Evolutionary conservation across 2,888 invertebrate species (phyloP).

Genomic region (Alloscopus bannaensis): DNA sequence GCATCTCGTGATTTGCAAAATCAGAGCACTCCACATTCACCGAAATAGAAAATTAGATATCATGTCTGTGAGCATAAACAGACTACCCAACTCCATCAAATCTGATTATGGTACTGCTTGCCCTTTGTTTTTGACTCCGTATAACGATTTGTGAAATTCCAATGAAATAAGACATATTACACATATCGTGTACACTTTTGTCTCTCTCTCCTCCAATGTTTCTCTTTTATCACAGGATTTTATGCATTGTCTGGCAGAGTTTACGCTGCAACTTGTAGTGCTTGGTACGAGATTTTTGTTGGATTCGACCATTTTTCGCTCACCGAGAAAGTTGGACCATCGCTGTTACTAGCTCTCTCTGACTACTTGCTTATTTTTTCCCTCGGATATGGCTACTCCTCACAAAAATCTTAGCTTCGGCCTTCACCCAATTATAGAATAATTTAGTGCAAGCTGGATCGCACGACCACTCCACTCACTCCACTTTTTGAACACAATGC

Average conservation of each 20-base stretch:
- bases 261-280: background rate
- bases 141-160: no score
- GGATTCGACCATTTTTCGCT: background rate
- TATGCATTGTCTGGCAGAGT: slow-evolving; percentile 38
- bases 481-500: background rate
- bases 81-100: no score
- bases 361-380: slow-evolving; percentile 26
- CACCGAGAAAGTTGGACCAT: background rate
- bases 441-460: slow-evolving; percentile 62
- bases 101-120: no score
- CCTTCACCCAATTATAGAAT: slow-evolving; percentile 68
- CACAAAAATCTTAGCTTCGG: slow-evolving; percentile 57
- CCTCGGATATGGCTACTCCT: slow-evolving; percentile 51
- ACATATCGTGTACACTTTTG: slow-evolving; percentile 45
- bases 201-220: no score
- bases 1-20: no score
- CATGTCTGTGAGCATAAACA: no score
- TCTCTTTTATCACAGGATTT: slow-evolving; percentile 19
- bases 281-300: background rate
- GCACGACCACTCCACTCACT: slow-evolving; percentile 29
- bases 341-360: background rate
- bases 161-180: slow-evolving; percentile 57
- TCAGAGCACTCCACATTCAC: no score
- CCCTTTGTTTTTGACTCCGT: no score
- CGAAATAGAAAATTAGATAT: no score